Percentiles rank a stretch among this genome's conserved stretches.
These are phyloP conservation scores for Hemicentrotus pulcherrimus DNA, from an alignment of 35 echinoderm and acorn worm species.

Conservation along the genomic window DNA sequence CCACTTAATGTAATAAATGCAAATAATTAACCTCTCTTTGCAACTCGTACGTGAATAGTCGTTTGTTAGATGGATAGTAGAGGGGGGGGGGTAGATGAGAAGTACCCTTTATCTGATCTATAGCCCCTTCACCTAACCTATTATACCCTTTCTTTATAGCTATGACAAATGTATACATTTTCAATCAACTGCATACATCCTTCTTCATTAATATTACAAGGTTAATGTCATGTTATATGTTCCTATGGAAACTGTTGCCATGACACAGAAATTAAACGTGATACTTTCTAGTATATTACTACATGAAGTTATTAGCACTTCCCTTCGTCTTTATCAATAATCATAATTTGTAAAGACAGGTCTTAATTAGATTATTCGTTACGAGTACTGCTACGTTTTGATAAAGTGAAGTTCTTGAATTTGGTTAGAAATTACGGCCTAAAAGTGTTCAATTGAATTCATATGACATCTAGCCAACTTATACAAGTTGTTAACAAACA, in stretches of 20 bases:
- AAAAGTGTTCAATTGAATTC: neutral
- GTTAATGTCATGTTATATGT: neutral
- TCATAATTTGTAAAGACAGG: neutral
- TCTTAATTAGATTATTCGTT: slow-evolving; percentile 3
- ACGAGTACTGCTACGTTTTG: neutral
- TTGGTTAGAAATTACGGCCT: too few species aligned
- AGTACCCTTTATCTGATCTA: too few species aligned
- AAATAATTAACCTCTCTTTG: too few species aligned
- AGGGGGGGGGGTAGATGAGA: too few species aligned
- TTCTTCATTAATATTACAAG: too few species aligned
- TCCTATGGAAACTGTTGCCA: neutral
- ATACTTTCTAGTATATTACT: neutral
- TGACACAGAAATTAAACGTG: neutral
- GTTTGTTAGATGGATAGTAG: too few species aligned
- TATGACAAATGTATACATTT: too few species aligned
- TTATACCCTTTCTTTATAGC: too few species aligned
- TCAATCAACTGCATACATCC: too few species aligned
- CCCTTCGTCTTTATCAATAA: neutral
- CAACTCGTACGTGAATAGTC: too few species aligned
- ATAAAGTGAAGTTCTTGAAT: neutral
- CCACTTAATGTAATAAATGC: too few species aligned
- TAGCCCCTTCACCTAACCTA: too few species aligned
- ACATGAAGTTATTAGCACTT: neutral
- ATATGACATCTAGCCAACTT: neutral
- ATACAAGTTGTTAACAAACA: neutral